Percentiles rank a stretch among this genome's conserved stretches.
Evolutionary conservation across 1,140 invertebrate genomes (phyloP).

Genomic region (Pentalonia nigronervosa): DNA sequence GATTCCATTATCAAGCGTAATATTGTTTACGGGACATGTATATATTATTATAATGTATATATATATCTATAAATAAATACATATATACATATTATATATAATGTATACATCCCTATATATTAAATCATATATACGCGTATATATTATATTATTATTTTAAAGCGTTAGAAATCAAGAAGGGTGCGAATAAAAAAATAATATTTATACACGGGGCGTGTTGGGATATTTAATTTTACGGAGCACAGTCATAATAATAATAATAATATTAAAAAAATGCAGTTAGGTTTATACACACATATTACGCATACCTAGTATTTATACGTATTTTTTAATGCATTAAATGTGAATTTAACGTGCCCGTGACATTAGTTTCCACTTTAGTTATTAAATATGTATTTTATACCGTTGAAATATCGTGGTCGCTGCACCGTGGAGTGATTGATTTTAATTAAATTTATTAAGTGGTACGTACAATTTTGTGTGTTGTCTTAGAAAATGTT

Average conservation of each 20-base stretch:
- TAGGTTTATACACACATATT: neutral
- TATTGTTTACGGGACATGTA: neutral
- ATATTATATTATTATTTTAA: neutral
- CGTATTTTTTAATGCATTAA: neutral
- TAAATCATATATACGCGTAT: no score
- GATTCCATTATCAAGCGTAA: conserved; percentile 46
- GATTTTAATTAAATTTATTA: conserved; percentile 14
- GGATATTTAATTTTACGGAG: neutral
- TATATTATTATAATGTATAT: neutral
- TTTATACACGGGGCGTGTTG: neutral
- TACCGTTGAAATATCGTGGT: neutral
- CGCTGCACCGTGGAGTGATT: neutral
- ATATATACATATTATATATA: no score
- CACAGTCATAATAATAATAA: neutral
- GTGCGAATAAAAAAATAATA: conserved; percentile 16
- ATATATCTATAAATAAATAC: neutral
- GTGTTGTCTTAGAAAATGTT: neutral
- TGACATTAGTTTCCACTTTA: neutral
- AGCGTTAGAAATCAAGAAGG: neutral
- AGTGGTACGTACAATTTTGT: neutral
- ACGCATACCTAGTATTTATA: neutral
- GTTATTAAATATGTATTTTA: neutral
- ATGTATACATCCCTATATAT: no score
- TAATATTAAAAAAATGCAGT: neutral
- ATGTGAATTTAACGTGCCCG: neutral